Base-by-base conservation (phyloP, 2,113 vertebrate species). In the Lagopus leucura region DNA sequence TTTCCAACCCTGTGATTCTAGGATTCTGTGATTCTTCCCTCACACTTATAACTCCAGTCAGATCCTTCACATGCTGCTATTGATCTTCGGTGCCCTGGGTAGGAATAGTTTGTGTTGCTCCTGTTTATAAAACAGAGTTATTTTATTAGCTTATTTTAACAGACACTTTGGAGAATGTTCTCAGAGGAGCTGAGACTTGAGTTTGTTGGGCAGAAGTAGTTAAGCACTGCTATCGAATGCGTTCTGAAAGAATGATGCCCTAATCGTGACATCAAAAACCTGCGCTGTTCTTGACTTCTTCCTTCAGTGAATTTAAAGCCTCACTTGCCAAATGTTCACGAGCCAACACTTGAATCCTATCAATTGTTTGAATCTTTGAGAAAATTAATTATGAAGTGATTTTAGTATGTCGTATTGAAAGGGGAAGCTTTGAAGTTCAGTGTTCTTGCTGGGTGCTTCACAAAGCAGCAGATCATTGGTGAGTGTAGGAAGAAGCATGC, bases 221-320 rank as follows among this genome's bases (percentile, higher is more conserved):
- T 79, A 11, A 1, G 0, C 30, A 13, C 4, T 4, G 3, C 65
- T 73, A 28, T 42, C 5, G 3, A 48, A 34, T 42, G 9, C n/a
- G 8, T 63, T 67, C 55, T 7, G 30, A 55, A 75, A 75, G 65
- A 70, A 78, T 48, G 61, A 86, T 74, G n/a, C 32, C 65, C 48
- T 45, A 34, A n/a, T n/a, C 0, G 1, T 18, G 32, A 16, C 38
- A n/a, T 63, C 61, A 81, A 28, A 67, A 78, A n/a, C 1, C 0
- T 61, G 24, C 8, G 1, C 18, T 38, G 30, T 50, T 63, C 45
- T 75, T n/a, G 7, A 19, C 54, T 78, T 36, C 40, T 74, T 66
- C 69, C 32, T 77, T 38, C 40, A 67, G 45, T 45, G 63, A 42
- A 21, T 36, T 75, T 61, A 72, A 77, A 75, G 11, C 40, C 32